These are phyloP conservation scores for Trissolcus brochymenae DNA, from an alignment of 2,888 invertebrate species.

Conservation along the genomic window DNA sequence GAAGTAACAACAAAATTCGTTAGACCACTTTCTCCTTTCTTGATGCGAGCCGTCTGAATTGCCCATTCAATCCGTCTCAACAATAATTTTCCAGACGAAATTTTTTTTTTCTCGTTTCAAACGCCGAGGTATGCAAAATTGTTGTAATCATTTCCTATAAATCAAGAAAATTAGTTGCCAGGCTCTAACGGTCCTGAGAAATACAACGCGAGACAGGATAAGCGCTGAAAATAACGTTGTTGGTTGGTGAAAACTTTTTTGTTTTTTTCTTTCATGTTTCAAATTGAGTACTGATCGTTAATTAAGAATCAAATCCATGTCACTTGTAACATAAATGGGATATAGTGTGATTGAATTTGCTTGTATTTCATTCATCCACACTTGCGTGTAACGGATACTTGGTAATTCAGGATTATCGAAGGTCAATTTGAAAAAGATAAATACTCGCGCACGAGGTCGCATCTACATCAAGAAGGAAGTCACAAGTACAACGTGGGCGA, in stretches of 20 bases:
- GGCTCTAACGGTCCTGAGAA: too few relatives aligned
- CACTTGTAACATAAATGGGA: slow-evolving; percentile 25
- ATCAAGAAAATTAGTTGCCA: too few relatives aligned
- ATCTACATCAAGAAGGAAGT: slow-evolving; percentile 44
- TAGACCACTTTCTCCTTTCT: slow-evolving; percentile 49
- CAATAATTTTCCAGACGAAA: too few relatives aligned
- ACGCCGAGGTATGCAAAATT: not conserved
- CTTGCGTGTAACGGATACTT: slow-evolving; percentile 30
- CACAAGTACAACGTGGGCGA: slow-evolving; percentile 40
- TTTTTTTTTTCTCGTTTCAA: too few relatives aligned
- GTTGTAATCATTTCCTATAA: slow-evolving; percentile 2
- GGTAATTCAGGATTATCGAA: slow-evolving; percentile 55
- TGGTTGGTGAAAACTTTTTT: not conserved
- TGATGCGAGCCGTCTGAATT: slow-evolving; percentile 26
- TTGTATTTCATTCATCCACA: slow-evolving; percentile 31
- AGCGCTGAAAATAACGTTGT: slow-evolving; percentile 24
- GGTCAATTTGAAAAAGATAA: slow-evolving; percentile 49
- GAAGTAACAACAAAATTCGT: slow-evolving; percentile 55
- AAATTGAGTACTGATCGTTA: slow-evolving; percentile 22
- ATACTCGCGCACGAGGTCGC: slow-evolving; percentile 48
- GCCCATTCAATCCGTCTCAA: too few relatives aligned
- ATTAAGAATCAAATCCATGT: slow-evolving; percentile 44
- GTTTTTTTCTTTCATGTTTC: too few relatives aligned
- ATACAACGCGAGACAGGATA: too few relatives aligned
- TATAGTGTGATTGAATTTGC: slow-evolving; percentile 36